Percentiles rank a stretch among this genome's conserved stretches.
These are phyloP conservation scores for Heliothis subflexa DNA, from an alignment of 1,140 invertebrate species.

Conservation along the genomic window DNA sequence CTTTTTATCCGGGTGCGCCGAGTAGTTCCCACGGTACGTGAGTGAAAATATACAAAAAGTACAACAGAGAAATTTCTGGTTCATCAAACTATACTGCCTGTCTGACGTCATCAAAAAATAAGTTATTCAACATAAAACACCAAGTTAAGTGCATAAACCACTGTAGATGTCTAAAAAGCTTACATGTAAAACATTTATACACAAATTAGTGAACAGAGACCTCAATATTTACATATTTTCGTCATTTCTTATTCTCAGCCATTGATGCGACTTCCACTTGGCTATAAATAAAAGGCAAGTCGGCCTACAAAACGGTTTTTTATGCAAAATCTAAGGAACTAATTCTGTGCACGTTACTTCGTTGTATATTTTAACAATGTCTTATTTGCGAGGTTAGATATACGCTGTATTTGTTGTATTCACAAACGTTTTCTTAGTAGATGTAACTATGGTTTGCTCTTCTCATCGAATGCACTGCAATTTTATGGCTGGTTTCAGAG, in stretches of 20 bases:
- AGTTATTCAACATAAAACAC: conserved; percentile 4
- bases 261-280: conserved; percentile 30
- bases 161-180: neutral
- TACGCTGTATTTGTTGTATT: neutral
- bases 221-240: conserved; percentile 28
- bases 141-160: conserved; percentile 15
- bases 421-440: neutral
- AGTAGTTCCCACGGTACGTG: too few relatives aligned
- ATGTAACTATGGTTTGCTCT: neutral
- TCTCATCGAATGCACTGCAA: too few relatives aligned
- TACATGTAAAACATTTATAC: conserved; percentile 26
- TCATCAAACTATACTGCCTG: too few relatives aligned
- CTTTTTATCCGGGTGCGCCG: too few relatives aligned
- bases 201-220: conserved; percentile 31
- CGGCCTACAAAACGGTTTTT: conserved; percentile 39
- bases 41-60: too few relatives aligned
- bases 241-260: conserved; percentile 29
- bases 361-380: conserved; percentile 30
- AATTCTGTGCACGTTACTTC: conserved; percentile 25
- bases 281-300: conserved; percentile 15
- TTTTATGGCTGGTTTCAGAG: too few relatives aligned
- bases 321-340: conserved; percentile 36
- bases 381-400: conserved; percentile 3
- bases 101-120: neutral
- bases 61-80: too few relatives aligned